Base-by-base conservation (phyloP, 2,113 vertebrate species). In the Nanorana parkeri region DNA sequence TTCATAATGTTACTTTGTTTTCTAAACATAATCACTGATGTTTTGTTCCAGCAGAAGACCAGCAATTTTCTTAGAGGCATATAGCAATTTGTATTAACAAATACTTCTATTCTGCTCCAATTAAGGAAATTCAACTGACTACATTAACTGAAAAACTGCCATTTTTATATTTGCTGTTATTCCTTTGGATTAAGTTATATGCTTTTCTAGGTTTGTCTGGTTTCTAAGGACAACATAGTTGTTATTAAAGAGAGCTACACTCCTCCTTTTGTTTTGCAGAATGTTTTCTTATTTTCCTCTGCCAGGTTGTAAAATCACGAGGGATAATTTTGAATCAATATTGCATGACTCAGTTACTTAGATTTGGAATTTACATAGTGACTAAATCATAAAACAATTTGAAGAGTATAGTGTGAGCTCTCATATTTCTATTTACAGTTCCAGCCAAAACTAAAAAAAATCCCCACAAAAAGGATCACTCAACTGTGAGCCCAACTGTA, bases 381-480 rank as follows among this genome's bases (percentile, higher is more conserved):
- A 67, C 28, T 24, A 73, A 36, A 73, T 29, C 15, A 24, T 17
- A 6, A 28, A 68, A 68, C 51, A 56, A 68, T 56, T 36, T 21
- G 21, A 66, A 19, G 5, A 24, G n/a, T 68, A 68, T 79, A 26
- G 24, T 54, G 29, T 55, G 26, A 64, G 26, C 20, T 81, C 67
- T 80, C 17, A 55, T n/a, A 32, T 28, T 82, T 75, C 47, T 75
- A 60, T 52, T 75, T 82, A 13, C 32, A 82, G 80, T 47, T 75
- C 29, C 51, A 75, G 47, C 4, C n/a, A 23, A 81, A 73, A 75
- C 63, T 19, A 41, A 52, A 74, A 82, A 74, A 74, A 11, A 0
- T 4, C n/a, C 47, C 20, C 58, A 41, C 47, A 72, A 63, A 66
- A 64, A 72, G 29, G 19, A 11, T 7, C 69, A 66, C 2, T n/a